Percentiles rank a stretch among this genome's conserved stretches.
Conservation (phyloP, 2,888 invertebrate species). For the Tubiluchus corallicola region DNA sequence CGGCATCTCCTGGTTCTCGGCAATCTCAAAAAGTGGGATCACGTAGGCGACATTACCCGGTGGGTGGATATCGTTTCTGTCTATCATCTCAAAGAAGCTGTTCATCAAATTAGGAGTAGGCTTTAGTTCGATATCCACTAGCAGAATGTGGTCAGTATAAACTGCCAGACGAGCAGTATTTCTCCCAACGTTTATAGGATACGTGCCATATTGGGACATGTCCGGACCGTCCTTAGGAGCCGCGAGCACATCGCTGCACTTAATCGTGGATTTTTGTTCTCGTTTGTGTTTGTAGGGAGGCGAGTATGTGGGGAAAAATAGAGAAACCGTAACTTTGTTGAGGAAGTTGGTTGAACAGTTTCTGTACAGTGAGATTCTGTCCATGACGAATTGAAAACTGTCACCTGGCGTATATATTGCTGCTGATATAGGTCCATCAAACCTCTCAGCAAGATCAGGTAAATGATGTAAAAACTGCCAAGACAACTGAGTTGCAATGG, state of each 20-base stretch:
- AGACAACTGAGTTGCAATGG: slow-evolving; percentile 83
- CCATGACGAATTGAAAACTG: slow-evolving; percentile 41
- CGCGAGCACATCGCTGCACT: too few relatives aligned
- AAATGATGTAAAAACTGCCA: slow-evolving; percentile 78
- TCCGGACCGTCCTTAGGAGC: too few relatives aligned
- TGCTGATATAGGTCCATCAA: slow-evolving; percentile 70
- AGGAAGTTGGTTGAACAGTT: slow-evolving; percentile 59
- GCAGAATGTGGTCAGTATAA: slow-evolving; percentile 57
- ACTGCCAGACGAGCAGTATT: slow-evolving; percentile 70
- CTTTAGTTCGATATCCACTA: slow-evolving; percentile 76
- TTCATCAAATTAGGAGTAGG: slow-evolving; percentile 53
- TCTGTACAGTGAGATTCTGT: slow-evolving; percentile 44
- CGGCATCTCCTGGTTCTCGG: slow-evolving; percentile 33
- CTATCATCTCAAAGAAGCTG: slow-evolving; percentile 55
- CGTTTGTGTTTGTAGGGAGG: too few relatives aligned
- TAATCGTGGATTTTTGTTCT: too few relatives aligned
- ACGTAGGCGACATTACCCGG: too few relatives aligned
- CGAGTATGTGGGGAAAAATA: slow-evolving; percentile 48
- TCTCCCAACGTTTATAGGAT: slow-evolving; percentile 68
- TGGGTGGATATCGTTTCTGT: too few relatives aligned
- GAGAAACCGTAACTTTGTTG: slow-evolving; percentile 64
- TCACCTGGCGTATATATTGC: slow-evolving; percentile 69
- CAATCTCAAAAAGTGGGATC: slow-evolving; percentile 68
- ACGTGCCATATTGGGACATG: too few relatives aligned
- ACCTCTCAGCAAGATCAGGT: slow-evolving; percentile 58